These are phyloP conservation scores for Taphrorychus bicolor DNA, from an alignment of 2,888 invertebrate species.

Conservation along the genomic window DNA sequence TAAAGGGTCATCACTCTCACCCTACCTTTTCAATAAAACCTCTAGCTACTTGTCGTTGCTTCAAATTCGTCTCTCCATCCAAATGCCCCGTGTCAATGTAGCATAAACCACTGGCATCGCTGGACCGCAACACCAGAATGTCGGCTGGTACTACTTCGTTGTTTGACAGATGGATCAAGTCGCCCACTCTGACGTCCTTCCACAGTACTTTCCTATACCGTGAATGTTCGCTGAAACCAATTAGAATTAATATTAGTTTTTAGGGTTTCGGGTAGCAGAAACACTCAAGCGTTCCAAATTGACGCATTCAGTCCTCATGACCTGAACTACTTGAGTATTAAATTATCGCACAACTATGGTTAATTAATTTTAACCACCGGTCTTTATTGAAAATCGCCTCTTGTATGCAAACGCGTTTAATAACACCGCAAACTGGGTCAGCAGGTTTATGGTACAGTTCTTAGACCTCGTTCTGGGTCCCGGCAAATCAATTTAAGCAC, in stretches of 20 bases:
- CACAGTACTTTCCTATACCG: constrained; percentile 86
- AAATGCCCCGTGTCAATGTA: constrained; percentile 96
- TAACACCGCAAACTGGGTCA: constrained; percentile 29
- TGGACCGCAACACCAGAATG: constrained; percentile 86
- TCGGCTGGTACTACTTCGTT: constrained; percentile 98
- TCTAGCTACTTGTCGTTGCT: constrained; percentile 85
- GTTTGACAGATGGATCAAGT: constrained; percentile 93
- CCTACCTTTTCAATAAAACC: constrained; percentile 78
- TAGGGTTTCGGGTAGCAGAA: neutral
- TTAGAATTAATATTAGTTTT: constrained; percentile 3
- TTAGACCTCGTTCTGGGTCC: constrained; percentile 32
- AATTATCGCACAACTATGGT: neutral
- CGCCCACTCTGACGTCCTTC: constrained; percentile 91
- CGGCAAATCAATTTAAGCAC: constrained; percentile 15
- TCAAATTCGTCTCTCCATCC: constrained; percentile 96
- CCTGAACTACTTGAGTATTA: neutral
- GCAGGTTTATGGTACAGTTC: constrained; percentile 30
- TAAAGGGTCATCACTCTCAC: neutral
- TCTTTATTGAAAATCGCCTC: constrained; percentile 22
- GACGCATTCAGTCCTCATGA: neutral
- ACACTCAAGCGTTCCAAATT: neutral
- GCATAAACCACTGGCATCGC: constrained; percentile 87
- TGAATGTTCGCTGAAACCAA: constrained; percentile 71
- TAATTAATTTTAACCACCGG: neutral
- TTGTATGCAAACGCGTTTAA: constrained; percentile 37